Percentiles rank a stretch among this genome's conserved stretches.
Conservation (phyloP, 2,113 vertebrate genomes). For the Tachuris rubrigastra region DNA sequence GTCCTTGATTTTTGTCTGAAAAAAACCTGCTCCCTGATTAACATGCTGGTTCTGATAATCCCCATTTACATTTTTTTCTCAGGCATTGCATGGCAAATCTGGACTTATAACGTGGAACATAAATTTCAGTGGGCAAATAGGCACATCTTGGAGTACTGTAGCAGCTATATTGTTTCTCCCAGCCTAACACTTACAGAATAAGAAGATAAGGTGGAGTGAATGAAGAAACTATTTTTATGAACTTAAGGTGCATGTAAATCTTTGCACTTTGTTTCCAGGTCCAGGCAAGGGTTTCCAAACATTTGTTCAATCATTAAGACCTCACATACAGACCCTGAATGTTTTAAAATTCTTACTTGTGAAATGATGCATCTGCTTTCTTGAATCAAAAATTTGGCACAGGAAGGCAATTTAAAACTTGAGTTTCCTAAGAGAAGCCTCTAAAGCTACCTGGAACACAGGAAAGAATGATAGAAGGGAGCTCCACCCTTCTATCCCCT, state of each 20-base stretch:
- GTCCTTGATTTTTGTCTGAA: neutral
- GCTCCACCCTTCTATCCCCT: neutral
- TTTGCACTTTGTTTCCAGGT: neutral
- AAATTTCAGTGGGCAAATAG: neutral
- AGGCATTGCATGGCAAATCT: neutral
- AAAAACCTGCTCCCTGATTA: neutral
- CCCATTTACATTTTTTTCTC: neutral
- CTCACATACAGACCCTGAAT: neutral
- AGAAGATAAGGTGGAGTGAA: neutral
- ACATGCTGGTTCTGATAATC: neutral
- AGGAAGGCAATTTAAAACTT: neutral
- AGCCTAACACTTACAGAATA: neutral
- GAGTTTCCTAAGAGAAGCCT: neutral
- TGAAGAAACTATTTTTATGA: neutral
- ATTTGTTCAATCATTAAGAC: neutral
- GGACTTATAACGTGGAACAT: neutral
- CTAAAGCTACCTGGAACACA: neutral
- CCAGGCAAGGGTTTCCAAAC: neutral
- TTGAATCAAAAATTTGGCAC: neutral
- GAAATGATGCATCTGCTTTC: neutral
- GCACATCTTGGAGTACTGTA: neutral
- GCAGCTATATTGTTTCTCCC: neutral
- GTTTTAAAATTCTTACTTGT: neutral
- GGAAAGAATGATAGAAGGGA: neutral
- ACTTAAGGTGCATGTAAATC: rapidly evolving